phyloP scores from a whole-genome alignment of 2,113 vertebrate species.

The Cinclus mexicanus region DNA sequence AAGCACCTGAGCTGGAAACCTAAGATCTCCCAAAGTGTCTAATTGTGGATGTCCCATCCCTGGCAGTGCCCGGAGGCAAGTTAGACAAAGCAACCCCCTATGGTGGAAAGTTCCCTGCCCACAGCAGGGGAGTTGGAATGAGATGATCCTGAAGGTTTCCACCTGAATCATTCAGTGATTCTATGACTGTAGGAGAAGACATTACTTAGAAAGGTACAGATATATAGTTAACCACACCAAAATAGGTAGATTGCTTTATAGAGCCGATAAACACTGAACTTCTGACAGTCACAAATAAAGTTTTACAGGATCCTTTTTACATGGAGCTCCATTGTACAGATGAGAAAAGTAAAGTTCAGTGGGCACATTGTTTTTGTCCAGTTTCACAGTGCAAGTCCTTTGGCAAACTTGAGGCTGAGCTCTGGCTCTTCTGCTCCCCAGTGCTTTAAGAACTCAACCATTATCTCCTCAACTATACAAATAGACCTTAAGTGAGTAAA shows the following conservation, averaged over 20 bases:
- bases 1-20: neutral
- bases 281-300: neutral
- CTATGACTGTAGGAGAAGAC: neutral
- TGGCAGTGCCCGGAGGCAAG: neutral
- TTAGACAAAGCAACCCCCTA: neutral
- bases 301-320: neutral
- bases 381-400: neutral
- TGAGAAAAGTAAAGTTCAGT: neutral
- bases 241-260: neutral
- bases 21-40: neutral
- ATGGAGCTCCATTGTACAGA: neutral
- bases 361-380: neutral
- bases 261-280: neutral
- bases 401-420: neutral
- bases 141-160: neutral
- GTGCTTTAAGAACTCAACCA: neutral
- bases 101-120: neutral
- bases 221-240: neutral
- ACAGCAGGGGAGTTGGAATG: neutral
- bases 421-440: neutral
- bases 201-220: neutral
- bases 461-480: conserved; percentile 1
- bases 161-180: neutral
- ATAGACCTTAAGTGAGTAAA: conserved; percentile 28
- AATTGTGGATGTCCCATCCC: neutral